Conservation (phyloP, 2,888 invertebrate genomes). For the Agrenia bidenticulata region DNA sequence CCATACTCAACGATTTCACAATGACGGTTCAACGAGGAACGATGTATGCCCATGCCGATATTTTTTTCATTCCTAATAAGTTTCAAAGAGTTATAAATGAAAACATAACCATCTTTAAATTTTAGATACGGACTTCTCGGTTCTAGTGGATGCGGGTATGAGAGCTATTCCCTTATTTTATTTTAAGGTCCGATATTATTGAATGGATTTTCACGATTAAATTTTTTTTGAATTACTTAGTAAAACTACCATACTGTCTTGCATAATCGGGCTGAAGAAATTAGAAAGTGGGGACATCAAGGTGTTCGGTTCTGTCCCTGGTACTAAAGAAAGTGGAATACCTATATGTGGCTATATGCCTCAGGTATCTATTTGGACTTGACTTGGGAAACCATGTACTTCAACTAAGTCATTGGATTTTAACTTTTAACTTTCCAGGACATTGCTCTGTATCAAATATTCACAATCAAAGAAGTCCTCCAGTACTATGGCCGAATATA, state of each 20-base stretch:
- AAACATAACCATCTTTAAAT: slow-evolving; percentile 29
- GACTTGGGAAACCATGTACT: too few species aligned
- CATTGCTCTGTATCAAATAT: slow-evolving; percentile 26
- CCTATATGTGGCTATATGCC: slow-evolving; percentile 95
- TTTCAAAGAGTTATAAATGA: neutral
- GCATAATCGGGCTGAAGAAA: slow-evolving; percentile 57
- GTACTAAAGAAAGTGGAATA: slow-evolving; percentile 56
- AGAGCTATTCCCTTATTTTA: neutral
- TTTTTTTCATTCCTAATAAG: neutral
- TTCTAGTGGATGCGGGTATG: slow-evolving; percentile 78
- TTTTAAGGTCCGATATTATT: too few species aligned
- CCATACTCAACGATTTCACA: neutral
- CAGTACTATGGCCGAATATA: slow-evolving; percentile 36
- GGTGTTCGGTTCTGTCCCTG: slow-evolving; percentile 56
- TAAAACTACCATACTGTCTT: slow-evolving; percentile 45
- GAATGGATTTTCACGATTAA: neutral
- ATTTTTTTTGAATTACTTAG: slow-evolving; percentile 63
- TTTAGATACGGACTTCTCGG: slow-evolving; percentile 87
- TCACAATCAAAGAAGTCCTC: slow-evolving; percentile 29
- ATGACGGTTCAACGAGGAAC: slow-evolving; percentile 3
- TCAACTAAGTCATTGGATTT: too few species aligned
- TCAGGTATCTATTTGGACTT: slow-evolving; percentile 67
- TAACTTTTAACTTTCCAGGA: slow-evolving; percentile 55
- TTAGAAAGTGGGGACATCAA: slow-evolving; percentile 55
- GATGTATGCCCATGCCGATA: neutral